A percentile compares a stretch with the other conserved stretches of the same genome.
These are phyloP conservation scores for Dolichoris vasculosae DNA, from an alignment of 1,140 invertebrate species.

Conservation along the genomic window DNA sequence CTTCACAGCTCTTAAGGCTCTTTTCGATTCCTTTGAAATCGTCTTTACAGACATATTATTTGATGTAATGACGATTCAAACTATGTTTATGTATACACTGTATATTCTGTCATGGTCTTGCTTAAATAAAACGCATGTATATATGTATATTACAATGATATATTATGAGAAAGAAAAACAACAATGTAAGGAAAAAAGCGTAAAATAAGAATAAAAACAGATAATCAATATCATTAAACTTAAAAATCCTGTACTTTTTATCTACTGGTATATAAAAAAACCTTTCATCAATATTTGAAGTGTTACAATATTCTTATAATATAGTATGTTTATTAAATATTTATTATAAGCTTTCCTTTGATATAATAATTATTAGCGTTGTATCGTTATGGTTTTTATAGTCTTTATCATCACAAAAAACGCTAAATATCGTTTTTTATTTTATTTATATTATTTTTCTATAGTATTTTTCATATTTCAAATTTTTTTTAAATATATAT, in stretches of 20 bases:
- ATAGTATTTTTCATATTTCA: not conserved
- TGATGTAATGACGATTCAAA: not conserved
- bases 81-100: not conserved
- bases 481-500: not conserved
- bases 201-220: not conserved
- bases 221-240: not conserved
- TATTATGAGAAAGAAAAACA: not conserved
- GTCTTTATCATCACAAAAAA: not conserved
- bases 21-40: not conserved
- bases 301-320: not conserved
- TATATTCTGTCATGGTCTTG: not conserved
- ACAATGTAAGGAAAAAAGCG: not conserved
- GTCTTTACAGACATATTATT: not conserved
- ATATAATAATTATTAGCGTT: too few species aligned
- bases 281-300: not conserved
- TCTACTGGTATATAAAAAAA: too few species aligned
- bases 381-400: not conserved
- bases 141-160: not conserved
- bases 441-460: not conserved
- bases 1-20: not conserved
- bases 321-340: not conserved
- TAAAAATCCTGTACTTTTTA: too few species aligned
- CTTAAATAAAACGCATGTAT: not conserved
- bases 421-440: not conserved
- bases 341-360: too few species aligned